Evolutionary conservation across 2,113 vertebrate genomes (phyloP), one percentile per base, ranked within the genome.

Genomic region (Lepus timidus): DNA sequence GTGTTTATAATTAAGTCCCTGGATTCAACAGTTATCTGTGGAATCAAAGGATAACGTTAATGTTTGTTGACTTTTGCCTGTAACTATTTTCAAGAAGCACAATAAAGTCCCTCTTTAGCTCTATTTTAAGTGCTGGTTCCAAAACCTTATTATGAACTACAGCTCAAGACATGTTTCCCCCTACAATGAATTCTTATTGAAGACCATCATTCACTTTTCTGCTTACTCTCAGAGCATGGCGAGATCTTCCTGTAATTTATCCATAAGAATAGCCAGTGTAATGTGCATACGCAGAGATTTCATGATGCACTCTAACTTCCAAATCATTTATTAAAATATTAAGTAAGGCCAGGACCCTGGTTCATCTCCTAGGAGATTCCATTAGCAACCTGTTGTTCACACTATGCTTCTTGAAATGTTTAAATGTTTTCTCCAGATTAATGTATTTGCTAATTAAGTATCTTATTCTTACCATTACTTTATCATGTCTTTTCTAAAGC

Each of bases 151-250:
- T 95, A 96, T 88, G 91, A 96, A 83, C 82, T 94, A 67, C 12
- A 82, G 61, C 75, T 81, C 74, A 75, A 27, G 81, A 84, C 49
- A 95, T 85, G 83, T 95, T 91, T 33, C 68, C 80, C 68, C 81
- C 62, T 88, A 88, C 96, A 95, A 96, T 44, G 81, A 94, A 96
- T 97, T 95, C 96, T 90, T 75, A 93, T 85, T 96, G 84, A 95
- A 87, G 81, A 91, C 76, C 97, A 96, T 96, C 52, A 2, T 94
- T 96, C 95, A 96, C 88, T 82, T 96, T 95, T 95, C 85, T 97
- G 94, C 90, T 96, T 95, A 96, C 74, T 96, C 85, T 83, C 61
- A 90, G 70, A 80, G 44, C 58, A 86, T 12, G 17, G 94, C 39
- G 33, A 93, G 64, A 90, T 82, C n/a, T 79, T 95, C 65, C 85